phyloP scores from a whole-genome alignment of 2,888 invertebrate genomes.

The Hemicrepidius hirtus region DNA sequence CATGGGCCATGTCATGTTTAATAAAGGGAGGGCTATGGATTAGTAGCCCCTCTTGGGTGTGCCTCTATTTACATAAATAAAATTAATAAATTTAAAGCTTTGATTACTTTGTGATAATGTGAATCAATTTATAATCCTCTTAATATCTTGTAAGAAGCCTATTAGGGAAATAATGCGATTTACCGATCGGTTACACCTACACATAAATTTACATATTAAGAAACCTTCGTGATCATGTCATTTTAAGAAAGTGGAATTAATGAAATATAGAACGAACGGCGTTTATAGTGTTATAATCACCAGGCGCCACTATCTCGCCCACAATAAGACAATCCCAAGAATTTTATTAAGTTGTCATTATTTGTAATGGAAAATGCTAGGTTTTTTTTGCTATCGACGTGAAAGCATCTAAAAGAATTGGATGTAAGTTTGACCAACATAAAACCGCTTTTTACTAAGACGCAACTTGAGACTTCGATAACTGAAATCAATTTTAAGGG shows the following conservation, averaged over 20 bases:
- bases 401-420: slow-evolving; percentile 22
- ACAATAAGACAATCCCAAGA: not conserved
- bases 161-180: too few species aligned
- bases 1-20: too few species aligned
- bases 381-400: not conserved
- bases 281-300: not conserved
- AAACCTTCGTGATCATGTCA: slow-evolving; percentile 11
- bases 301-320: slow-evolving; percentile 29
- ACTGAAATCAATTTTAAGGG: slow-evolving; percentile 30
- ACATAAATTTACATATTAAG: slow-evolving; percentile 9
- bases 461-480: slow-evolving; percentile 26
- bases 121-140: too few species aligned
- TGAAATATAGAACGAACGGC: not conserved
- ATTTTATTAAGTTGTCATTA: slow-evolving; percentile 18
- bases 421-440: slow-evolving; percentile 17
- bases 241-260: slow-evolving; percentile 10
- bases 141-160: too few species aligned
- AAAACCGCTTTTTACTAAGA: slow-evolving; percentile 22
- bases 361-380: not conserved
- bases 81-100: too few species aligned
- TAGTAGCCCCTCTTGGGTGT: too few species aligned
- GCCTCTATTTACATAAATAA: too few species aligned
- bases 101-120: too few species aligned
- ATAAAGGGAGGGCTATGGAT: too few species aligned
- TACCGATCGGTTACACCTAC: slow-evolving; percentile 5